Percentiles rank a stretch among this genome's conserved stretches.
These are phyloP conservation scores for Rousettus leschenaultii DNA, from an alignment of 2,113 vertebrate species.

Conservation along the genomic window DNA sequence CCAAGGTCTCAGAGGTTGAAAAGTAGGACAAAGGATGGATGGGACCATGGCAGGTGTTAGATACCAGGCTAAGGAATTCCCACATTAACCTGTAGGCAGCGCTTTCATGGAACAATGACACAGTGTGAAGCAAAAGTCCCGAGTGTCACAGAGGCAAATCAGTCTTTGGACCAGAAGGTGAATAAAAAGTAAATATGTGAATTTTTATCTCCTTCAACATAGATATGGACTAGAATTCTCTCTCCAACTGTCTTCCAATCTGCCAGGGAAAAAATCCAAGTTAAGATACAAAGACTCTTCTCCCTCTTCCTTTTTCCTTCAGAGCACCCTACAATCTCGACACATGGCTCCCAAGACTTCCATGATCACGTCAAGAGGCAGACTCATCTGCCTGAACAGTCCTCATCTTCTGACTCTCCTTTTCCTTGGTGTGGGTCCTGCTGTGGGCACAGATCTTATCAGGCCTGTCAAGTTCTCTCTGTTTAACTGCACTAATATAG, in stretches of 20 bases:
- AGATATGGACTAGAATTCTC: not conserved
- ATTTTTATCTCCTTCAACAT: not conserved
- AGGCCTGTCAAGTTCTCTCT: not conserved
- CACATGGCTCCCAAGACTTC: not conserved
- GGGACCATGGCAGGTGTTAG: not conserved
- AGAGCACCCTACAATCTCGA: not conserved
- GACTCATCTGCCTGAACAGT: not conserved
- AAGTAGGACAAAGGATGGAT: not conserved
- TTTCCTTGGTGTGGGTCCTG: not conserved
- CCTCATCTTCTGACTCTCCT: not conserved
- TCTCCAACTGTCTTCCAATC: not conserved
- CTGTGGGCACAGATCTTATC: not conserved
- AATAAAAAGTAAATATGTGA: not conserved
- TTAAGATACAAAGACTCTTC: not conserved
- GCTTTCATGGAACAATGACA: not conserved
- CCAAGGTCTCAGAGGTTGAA: not conserved
- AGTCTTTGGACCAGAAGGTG: not conserved
- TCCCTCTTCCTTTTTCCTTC: not conserved
- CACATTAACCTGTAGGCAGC: not conserved
- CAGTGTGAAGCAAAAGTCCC: not conserved
- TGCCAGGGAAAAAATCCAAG: not conserved
- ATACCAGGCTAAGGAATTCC: not conserved
- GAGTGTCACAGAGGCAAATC: not conserved
- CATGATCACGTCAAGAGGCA: not conserved
- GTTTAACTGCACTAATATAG: not conserved